Conservation (phyloP, 2,888 invertebrate species). For the Lacanobia wlatinum region DNA sequence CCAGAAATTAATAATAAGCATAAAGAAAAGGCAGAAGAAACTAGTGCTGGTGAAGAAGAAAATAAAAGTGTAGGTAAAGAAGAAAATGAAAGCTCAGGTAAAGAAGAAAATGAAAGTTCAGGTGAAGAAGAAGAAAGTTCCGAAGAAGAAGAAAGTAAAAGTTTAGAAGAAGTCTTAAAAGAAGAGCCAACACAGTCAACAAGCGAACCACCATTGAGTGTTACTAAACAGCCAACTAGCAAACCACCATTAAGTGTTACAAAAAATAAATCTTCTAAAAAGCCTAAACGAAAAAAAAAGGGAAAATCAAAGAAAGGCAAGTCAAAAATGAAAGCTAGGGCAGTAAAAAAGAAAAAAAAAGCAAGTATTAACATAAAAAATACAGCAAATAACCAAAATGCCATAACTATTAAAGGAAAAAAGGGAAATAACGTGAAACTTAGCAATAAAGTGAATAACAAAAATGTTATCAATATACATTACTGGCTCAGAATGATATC, state of each 20-base stretch:
- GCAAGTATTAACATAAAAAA: background rate
- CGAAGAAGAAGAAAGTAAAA: conserved; percentile 1
- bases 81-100: background rate
- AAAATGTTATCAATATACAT: conserved; percentile 33
- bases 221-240: background rate
- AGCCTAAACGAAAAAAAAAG: conserved; percentile 20
- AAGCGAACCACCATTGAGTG: background rate
- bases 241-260: background rate
- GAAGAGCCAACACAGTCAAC: background rate
- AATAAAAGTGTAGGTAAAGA: background rate
- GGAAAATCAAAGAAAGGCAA: conserved; percentile 13
- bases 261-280: conserved; percentile 1
- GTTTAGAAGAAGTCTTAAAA: background rate
- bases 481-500: background rate
- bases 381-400: conserved; percentile 28
- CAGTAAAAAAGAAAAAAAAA: background rate
- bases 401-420: conserved; percentile 8
- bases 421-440: conserved; percentile 10
- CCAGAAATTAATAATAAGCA: too few species aligned
- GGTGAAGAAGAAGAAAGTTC: conserved; percentile 4
- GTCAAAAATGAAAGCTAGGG: background rate
- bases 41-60: background rate
- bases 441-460: conserved; percentile 1
- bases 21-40: background rate
- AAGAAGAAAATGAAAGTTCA: background rate